A percentile compares a stretch with the other conserved stretches of the same genome.
phyloP scores from a whole-genome alignment of 2,797 vertebrate genomes.

The Chelon labrosus region DNA sequence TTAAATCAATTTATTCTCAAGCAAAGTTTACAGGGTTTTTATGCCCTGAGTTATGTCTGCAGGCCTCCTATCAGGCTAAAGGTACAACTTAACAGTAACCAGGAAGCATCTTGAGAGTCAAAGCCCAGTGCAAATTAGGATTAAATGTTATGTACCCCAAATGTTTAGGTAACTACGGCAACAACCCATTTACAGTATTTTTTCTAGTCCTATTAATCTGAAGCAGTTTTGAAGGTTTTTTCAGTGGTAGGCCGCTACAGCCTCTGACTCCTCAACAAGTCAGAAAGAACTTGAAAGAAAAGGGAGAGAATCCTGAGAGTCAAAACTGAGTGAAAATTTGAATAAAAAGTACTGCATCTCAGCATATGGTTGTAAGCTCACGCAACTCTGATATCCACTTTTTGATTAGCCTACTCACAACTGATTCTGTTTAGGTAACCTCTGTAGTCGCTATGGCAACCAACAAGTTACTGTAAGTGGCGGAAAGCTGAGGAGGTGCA shows the following conservation, averaged over 20 bases:
- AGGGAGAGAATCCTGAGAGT: background rate
- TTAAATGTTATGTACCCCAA: too few species aligned
- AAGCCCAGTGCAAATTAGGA: too few species aligned
- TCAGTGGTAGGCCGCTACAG: too few species aligned
- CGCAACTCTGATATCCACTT: background rate
- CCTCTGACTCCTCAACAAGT: background rate
- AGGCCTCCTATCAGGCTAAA: background rate
- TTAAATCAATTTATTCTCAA: background rate
- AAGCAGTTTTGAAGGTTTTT: too few species aligned
- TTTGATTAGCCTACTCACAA: background rate
- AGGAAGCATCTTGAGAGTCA: too few species aligned
- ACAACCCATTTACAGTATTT: too few species aligned
- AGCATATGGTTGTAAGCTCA: background rate
- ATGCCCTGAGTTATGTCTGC: background rate
- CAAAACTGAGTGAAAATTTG: background rate
- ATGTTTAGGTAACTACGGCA: too few species aligned
- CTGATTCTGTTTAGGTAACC: background rate
- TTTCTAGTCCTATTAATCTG: too few species aligned
- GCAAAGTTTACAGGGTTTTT: background rate
- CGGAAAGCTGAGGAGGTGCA: background rate
- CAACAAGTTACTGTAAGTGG: background rate
- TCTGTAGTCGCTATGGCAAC: conserved; percentile 4
- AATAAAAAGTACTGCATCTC: too few species aligned
- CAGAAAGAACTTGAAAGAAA: too few species aligned
- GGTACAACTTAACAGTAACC: too few species aligned